Evolutionary conservation across 2,888 invertebrate species (phyloP), one percentile per base, ranked within the genome.

Genomic region (Acleris emargana): DNA sequence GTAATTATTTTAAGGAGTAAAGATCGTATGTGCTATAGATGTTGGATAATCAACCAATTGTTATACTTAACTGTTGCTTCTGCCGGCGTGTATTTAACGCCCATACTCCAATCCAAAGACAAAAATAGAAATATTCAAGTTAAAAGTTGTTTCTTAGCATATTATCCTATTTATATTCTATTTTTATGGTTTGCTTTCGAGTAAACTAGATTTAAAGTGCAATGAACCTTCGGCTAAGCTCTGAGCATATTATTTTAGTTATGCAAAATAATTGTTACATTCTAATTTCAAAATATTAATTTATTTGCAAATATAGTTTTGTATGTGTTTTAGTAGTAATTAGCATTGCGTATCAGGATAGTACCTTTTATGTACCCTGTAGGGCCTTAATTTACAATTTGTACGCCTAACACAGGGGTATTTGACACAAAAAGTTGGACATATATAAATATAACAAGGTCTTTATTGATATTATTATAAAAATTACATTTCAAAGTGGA

Each of bases 141-240:
- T 63, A 54, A 62, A 62, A 67, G 67, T 64, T 68, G 64, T 76
- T 73, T 71, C 72, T 72, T 75, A 64, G 61, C 71, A 68, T 66
- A 73, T 76, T 76, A 74, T 70, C 78, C 74, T 70, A 71, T 73
- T 72, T 80, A 69, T 81, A 77, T 76, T 81, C 69, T 81, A 77
- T 79, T 81, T 75, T 79, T 76, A 80, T 73, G 67, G 76, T 79
- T 76, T 78, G 72, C 73, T 76, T 73, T 72, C 73, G 75, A 76
- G 73, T 72, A 78, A 73, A 76, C 74, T 76, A 77, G 75, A 78
- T 71, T 73, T 79, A 76, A 82, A 85, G 91, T 91, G 91, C 91
- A 91, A 91, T 91, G 84, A 86, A 82, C 77, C 76, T 81, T 83
- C 87, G 52, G 91, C 91, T 76, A 84, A 89, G 91, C 91, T 90